Conservation (phyloP, 2,888 invertebrate genomes). For the Caenorhabditis sp. region DNA sequence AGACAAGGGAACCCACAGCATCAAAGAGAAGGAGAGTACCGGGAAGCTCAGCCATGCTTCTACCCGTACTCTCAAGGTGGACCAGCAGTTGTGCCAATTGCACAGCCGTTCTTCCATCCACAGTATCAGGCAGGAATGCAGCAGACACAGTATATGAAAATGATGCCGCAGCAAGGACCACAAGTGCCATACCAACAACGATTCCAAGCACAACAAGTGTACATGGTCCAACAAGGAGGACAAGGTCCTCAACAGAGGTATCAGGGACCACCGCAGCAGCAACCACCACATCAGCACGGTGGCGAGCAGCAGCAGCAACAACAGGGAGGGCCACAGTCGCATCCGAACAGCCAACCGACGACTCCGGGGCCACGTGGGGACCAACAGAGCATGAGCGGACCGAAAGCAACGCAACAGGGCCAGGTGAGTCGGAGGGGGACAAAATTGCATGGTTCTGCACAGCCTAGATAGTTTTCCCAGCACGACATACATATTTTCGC, state of each 20-base stretch:
- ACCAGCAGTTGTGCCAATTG: constrained; percentile 15
- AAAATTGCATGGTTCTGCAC: no score
- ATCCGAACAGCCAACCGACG: constrained; percentile 60
- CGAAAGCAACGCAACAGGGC: no score
- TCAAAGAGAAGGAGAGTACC: constrained; percentile 22
- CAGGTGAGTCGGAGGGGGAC: no score
- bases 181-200: constrained; percentile 31
- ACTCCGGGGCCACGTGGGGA: constrained; percentile 58
- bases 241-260: constrained; percentile 5
- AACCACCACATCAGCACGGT: constrained; percentile 8
- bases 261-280: constrained; percentile 15
- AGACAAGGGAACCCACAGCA: not conserved
- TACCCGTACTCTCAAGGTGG: constrained; percentile 12
- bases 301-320: constrained; percentile 8
- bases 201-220: constrained; percentile 15
- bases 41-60: constrained; percentile 22
- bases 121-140: constrained; percentile 13
- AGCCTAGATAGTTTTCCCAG: no score
- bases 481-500: no score
- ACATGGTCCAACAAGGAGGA: constrained; percentile 4
- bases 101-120: constrained; percentile 14
- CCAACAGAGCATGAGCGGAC: constrained; percentile 5
- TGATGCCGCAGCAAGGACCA: constrained; percentile 12
- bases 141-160: constrained; percentile 17
- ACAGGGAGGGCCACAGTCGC: constrained; percentile 34